These are phyloP conservation scores for Erebia epiphron DNA, from an alignment of 2,888 invertebrate genomes.

Conservation along the genomic window DNA sequence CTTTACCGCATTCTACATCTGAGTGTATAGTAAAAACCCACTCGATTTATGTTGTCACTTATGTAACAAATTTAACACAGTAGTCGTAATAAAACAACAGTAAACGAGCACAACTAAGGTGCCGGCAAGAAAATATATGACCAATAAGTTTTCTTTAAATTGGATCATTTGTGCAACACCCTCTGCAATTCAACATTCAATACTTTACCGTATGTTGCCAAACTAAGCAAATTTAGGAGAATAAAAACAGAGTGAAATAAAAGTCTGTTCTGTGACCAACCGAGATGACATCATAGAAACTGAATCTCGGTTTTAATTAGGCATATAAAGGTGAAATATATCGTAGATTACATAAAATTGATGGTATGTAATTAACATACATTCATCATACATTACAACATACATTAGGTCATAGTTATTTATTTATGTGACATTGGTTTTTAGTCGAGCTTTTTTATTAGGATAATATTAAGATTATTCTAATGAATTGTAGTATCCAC, in stretches of 20 bases:
- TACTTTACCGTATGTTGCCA: background rate
- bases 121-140: constrained; percentile 29
- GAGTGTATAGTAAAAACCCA: constrained; percentile 18
- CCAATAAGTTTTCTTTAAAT: constrained; percentile 30
- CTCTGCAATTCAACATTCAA: background rate
- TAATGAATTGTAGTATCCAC: no score
- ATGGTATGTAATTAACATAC: no score
- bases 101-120: constrained; percentile 17
- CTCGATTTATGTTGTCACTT: constrained; percentile 43
- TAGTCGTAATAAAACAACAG: constrained; percentile 37
- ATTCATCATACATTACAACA: no score
- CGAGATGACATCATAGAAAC: no score
- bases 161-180: constrained; percentile 23
- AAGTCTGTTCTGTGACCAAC: no score
- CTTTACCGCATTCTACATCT: constrained; percentile 34
- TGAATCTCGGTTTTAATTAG: no score
- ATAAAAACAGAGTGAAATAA: background rate
- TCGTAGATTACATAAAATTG: no score
- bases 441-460: no score
- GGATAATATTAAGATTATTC: no score
- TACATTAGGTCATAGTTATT: no score
- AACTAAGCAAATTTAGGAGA: background rate
- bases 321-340: no score
- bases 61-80: constrained; percentile 37
- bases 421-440: no score